Conservation (phyloP, 2,888 invertebrate genomes). For the Lymantria dispar region DNA sequence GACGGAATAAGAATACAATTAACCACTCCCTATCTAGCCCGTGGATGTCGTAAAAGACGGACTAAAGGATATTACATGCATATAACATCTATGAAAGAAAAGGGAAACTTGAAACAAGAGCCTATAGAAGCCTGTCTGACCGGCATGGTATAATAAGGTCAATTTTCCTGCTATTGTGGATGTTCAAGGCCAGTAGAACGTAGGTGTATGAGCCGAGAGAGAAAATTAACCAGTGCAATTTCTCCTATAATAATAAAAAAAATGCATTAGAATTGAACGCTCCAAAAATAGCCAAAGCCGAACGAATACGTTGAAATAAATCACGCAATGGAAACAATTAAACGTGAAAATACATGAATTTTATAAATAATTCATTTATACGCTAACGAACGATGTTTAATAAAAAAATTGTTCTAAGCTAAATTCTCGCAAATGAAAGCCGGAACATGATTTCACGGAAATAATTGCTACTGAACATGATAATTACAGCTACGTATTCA, state of each 20-base stretch:
- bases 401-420: conserved; percentile 7
- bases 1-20: no score
- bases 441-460: conserved; percentile 20
- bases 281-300: not conserved
- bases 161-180: no score
- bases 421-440: conserved; percentile 25
- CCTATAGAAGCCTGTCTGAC: no score
- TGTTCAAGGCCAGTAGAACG: no score
- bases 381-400: conserved; percentile 5
- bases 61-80: no score
- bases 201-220: no score
- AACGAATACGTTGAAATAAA: not conserved
- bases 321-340: not conserved
- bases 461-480: conserved; percentile 23
- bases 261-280: not conserved
- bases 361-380: conserved; percentile 22
- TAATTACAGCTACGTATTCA: not conserved
- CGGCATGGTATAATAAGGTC: no score
- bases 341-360: conserved; percentile 1
- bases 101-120: no score
- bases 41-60: no score
- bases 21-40: no score
- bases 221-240: no score
- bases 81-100: no score
- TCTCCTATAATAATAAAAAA: not conserved